A percentile compares a stretch with the other conserved stretches of the same genome.
These are phyloP conservation scores for Horisme vitalbata DNA, from an alignment of 2,888 invertebrate species.

Conservation along the genomic window DNA sequence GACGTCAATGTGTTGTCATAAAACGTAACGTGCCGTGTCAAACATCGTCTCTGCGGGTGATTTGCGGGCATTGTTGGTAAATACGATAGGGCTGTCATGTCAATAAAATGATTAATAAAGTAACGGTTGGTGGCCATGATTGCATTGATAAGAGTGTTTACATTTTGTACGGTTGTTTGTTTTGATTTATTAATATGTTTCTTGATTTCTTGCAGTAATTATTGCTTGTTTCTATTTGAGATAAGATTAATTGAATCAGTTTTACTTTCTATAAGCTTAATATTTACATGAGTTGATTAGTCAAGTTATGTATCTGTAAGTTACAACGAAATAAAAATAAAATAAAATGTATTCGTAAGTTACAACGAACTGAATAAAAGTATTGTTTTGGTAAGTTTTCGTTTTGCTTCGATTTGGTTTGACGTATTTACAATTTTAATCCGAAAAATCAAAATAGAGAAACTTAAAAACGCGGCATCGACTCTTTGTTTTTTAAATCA, in stretches of 20 bases:
- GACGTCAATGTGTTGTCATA: constrained; percentile 43
- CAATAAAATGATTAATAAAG: constrained; percentile 33
- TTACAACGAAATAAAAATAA: too few species aligned
- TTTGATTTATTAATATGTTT: constrained; percentile 28
- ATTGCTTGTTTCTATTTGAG: background rate
- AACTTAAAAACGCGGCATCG: too few species aligned
- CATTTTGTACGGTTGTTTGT: constrained; percentile 12
- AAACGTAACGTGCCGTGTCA: constrained; percentile 52
- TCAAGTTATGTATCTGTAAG: too few species aligned
- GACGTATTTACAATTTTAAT: too few species aligned
- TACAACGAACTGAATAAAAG: too few species aligned
- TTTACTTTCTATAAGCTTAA: background rate
- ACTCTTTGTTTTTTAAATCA: too few species aligned
- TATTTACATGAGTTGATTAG: too few species aligned
- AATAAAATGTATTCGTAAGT: too few species aligned
- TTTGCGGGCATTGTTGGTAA: constrained; percentile 63
- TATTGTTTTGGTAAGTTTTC: too few species aligned
- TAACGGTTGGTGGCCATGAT: constrained; percentile 27
- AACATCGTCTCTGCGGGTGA: constrained; percentile 69
- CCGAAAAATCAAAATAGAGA: too few species aligned
- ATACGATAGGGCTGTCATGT: constrained; percentile 58
- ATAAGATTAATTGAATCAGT: constrained; percentile 3
- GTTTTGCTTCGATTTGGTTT: too few species aligned
- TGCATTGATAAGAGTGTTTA: constrained; percentile 24
- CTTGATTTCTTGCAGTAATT: constrained; percentile 4